phyloP scores from a whole-genome alignment of 2,797 vertebrate genomes.

The Brachyalestes nurse region DNA sequence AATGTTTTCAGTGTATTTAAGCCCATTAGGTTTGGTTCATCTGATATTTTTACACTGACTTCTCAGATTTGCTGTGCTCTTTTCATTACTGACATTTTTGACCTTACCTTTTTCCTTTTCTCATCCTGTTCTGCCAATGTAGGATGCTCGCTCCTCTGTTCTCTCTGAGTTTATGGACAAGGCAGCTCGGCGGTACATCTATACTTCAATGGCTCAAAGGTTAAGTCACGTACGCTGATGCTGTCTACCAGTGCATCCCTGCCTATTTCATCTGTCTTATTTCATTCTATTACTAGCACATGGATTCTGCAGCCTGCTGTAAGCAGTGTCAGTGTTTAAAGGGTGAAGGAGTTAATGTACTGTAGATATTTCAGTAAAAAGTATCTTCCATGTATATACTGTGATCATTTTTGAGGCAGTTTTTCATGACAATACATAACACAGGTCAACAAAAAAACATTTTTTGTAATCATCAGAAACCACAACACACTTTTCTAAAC shows the following conservation, averaged over 20 bases:
- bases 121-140: slow-evolving; percentile 11
- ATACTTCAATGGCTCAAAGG: slow-evolving; percentile 77
- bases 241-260: not conserved
- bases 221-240: not conserved
- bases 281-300: not conserved
- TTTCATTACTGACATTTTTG: slow-evolving; percentile 1
- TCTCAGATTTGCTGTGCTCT: not conserved
- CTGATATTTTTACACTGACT: slow-evolving; percentile 11
- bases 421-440: not conserved
- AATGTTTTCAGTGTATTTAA: slow-evolving; percentile 5
- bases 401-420: not conserved
- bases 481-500: too few relatives aligned
- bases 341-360: not conserved
- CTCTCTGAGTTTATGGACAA: slow-evolving; percentile 51
- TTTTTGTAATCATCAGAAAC: too few relatives aligned
- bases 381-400: too few relatives aligned
- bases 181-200: slow-evolving; percentile 65
- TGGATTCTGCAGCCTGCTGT: not conserved
- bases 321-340: not conserved
- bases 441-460: too few relatives aligned
- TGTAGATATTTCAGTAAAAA: not conserved
- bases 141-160: slow-evolving; percentile 56
- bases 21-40: not conserved
- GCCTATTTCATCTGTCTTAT: not conserved
- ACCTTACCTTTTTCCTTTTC: slow-evolving; percentile 2